A percentile compares a stretch with the other conserved stretches of the same genome.
These are phyloP conservation scores for Leptobrachium ailaonicum DNA, from an alignment of 2,113 vertebrate species.

Conservation along the genomic window DNA sequence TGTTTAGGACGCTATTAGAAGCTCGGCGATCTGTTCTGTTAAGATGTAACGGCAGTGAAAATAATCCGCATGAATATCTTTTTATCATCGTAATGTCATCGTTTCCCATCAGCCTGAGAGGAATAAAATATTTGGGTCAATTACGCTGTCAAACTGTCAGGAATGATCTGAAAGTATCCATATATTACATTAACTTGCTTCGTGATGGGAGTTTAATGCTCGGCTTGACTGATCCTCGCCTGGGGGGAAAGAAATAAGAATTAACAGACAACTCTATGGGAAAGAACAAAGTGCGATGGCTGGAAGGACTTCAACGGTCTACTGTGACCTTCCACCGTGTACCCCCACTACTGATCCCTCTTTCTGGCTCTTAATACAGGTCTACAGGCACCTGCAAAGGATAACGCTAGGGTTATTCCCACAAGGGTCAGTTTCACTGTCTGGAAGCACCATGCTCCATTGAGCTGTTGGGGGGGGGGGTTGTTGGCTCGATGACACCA, in stretches of 20 bases:
- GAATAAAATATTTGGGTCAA: constrained; percentile 9
- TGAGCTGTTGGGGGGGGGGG: too few species aligned
- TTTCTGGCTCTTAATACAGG: too few species aligned
- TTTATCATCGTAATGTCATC: not conserved
- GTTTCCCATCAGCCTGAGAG: not conserved
- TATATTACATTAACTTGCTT: not conserved
- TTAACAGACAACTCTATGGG: not conserved
- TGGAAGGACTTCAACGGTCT: too few species aligned
- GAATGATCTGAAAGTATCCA: not conserved
- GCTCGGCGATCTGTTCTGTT: not conserved
- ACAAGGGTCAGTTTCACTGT: too few species aligned
- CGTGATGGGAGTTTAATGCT: not conserved
- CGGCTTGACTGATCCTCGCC: not conserved
- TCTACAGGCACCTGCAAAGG: too few species aligned
- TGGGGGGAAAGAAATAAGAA: not conserved
- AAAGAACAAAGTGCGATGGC: not conserved
- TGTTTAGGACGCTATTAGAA: not conserved
- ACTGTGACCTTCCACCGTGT: too few species aligned
- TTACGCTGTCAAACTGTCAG: not conserved
- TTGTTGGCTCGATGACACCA: too few species aligned
- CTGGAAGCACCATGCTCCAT: too few species aligned
- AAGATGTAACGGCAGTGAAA: not conserved
- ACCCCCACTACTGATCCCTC: too few species aligned
- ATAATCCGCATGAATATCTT: not conserved
- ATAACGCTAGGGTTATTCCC: too few species aligned